Conservation (phyloP, 37 sponge, comb jelly and placozoan species). For the Geodia barretti region DNA sequence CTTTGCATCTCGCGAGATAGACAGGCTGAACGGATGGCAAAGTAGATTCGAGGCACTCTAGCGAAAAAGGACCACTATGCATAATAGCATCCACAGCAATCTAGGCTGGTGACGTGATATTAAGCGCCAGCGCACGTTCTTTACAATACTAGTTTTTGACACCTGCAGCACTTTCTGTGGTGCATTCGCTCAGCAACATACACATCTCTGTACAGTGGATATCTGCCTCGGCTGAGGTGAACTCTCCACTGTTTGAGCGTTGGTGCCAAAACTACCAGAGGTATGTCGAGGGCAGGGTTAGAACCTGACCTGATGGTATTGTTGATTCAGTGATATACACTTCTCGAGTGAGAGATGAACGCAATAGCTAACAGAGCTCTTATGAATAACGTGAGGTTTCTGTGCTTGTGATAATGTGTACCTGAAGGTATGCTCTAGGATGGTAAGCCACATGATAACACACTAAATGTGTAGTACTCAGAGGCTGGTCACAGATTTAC, state of each 20-base stretch:
- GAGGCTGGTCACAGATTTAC: no score
- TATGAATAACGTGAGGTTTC: not conserved
- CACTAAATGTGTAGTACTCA: no score
- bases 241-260: not conserved
- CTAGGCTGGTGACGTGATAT: not conserved
- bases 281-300: not conserved
- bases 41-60: no score
- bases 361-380: not conserved
- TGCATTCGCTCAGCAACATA: not conserved
- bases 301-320: not conserved
- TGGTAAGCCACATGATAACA: no score
- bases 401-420: not conserved
- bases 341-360: not conserved
- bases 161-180: not conserved
- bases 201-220: not conserved
- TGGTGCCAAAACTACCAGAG: not conserved
- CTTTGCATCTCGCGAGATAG: no score
- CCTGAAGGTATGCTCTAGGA: slow-evolving; percentile 10
- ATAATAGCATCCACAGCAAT: no score
- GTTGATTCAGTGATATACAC: not conserved
- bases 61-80: no score
- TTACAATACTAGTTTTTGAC: no score
- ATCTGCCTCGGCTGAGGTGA: not conserved
- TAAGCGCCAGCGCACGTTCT: not conserved
- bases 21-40: no score